Conservation (phyloP, 2,888 invertebrate genomes). For the Ceraclea dissimilis region DNA sequence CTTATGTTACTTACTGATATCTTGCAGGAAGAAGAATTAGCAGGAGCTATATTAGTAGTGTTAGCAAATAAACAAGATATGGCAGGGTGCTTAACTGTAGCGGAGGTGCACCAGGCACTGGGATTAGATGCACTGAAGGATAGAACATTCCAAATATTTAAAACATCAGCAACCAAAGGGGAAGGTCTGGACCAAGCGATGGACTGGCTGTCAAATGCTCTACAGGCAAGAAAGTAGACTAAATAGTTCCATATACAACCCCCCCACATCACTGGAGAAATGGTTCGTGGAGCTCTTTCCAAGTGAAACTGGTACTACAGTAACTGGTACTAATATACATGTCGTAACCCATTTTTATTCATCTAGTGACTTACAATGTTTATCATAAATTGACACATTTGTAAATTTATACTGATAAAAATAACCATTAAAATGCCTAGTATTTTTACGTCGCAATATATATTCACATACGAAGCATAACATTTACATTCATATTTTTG, state of each 20-base stretch:
- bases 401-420: too few species aligned
- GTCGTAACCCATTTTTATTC: too few species aligned
- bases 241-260: constrained; percentile 18
- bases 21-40: constrained; percentile 89
- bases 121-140: constrained; percentile 93
- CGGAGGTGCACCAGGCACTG: constrained; percentile 93
- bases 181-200: constrained; percentile 98
- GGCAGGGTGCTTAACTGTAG: constrained; percentile 93
- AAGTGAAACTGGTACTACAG: too few species aligned
- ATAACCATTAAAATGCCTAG: too few species aligned
- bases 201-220: constrained; percentile 95
- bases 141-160: constrained; percentile 98
- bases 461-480: too few species aligned
- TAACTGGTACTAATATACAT: too few species aligned
- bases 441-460: too few species aligned
- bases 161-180: constrained; percentile 96
- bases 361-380: too few species aligned
- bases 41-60: constrained; percentile 91
- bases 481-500: too few species aligned
- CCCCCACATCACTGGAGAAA: background rate
- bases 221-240: constrained; percentile 77
- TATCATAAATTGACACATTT: too few species aligned
- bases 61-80: constrained; percentile 99
- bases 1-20: too few species aligned
- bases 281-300: too few species aligned